Percentiles rank a stretch among this genome's conserved stretches.
These are phyloP conservation scores for Triplophysa tibetana DNA, from an alignment of 2,113 vertebrate genomes.

Conservation along the genomic window DNA sequence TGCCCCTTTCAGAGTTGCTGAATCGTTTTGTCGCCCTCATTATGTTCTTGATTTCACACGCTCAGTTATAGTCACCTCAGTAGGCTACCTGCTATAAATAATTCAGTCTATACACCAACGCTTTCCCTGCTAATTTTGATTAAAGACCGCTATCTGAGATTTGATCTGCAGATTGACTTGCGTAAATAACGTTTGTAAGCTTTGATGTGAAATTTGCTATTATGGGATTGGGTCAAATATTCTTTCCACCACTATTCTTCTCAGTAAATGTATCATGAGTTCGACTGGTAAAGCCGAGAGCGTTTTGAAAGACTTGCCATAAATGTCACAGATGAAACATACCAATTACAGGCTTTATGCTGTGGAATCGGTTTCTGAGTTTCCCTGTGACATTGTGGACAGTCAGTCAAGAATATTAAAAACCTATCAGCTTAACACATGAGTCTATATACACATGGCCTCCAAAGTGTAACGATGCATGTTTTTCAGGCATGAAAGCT, in stretches of 20 bases:
- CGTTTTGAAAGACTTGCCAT: not conserved
- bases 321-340: slow-evolving; percentile 36
- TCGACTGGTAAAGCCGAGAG: slow-evolving; percentile 2
- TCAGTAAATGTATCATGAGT: not conserved
- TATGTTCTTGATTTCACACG: not conserved
- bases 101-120: not conserved
- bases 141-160: not conserved
- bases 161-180: too few relatives aligned
- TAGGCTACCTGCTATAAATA: slow-evolving; percentile 11
- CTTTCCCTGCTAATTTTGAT: too few relatives aligned
- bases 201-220: not conserved
- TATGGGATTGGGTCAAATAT: not conserved
- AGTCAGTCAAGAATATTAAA: not conserved
- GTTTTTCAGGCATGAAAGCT: not conserved
- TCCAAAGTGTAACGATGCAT: not conserved
- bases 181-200: too few relatives aligned
- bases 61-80: not conserved
- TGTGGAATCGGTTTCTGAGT: slow-evolving; percentile 7
- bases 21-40: not conserved
- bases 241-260: not conserved
- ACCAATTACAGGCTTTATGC: slow-evolving; percentile 10
- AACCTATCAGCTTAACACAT: too few relatives aligned
- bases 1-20: not conserved
- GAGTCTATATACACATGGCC: not conserved
- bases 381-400: not conserved